These are phyloP conservation scores for Agrypnus murinus DNA, from an alignment of 2,888 invertebrate genomes.

Conservation along the genomic window DNA sequence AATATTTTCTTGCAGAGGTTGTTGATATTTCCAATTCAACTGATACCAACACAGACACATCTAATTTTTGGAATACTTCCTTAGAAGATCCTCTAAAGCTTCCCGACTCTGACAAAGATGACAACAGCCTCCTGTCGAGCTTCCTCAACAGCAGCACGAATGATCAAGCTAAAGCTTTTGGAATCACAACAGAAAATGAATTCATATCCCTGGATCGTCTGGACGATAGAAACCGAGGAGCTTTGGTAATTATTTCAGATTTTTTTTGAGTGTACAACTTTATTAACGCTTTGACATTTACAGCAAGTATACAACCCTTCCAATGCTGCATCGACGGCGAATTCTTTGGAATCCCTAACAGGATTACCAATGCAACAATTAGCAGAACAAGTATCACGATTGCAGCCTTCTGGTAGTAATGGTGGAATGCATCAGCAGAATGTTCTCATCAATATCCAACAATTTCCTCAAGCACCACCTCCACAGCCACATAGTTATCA, in stretches of 20 bases:
- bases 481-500: conserved; percentile 71
- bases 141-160: conserved; percentile 65
- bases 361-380: conserved; percentile 72
- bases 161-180: conserved; percentile 68
- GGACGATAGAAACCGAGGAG: conserved; percentile 64
- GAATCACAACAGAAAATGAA: conserved; percentile 69
- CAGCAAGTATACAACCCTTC: conserved; percentile 67
- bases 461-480: conserved; percentile 74
- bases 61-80: conserved; percentile 61
- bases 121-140: conserved; percentile 63
- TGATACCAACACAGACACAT: conserved; percentile 42
- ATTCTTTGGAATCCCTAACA: conserved; percentile 64
- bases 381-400: conserved; percentile 71
- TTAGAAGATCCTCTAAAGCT: conserved; percentile 68
- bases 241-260: conserved; percentile 63
- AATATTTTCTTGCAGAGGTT: conserved; percentile 54
- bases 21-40: conserved; percentile 51
- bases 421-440: conserved; percentile 76
- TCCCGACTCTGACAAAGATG: conserved; percentile 62
- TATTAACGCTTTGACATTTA: conserved; percentile 28
- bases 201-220: conserved; percentile 68
- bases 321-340: conserved; percentile 52
- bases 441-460: conserved; percentile 79
- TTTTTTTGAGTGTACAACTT: not conserved
- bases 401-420: conserved; percentile 64